Conservation (phyloP, 2,888 invertebrate genomes). For the Isoperla grammatica region DNA sequence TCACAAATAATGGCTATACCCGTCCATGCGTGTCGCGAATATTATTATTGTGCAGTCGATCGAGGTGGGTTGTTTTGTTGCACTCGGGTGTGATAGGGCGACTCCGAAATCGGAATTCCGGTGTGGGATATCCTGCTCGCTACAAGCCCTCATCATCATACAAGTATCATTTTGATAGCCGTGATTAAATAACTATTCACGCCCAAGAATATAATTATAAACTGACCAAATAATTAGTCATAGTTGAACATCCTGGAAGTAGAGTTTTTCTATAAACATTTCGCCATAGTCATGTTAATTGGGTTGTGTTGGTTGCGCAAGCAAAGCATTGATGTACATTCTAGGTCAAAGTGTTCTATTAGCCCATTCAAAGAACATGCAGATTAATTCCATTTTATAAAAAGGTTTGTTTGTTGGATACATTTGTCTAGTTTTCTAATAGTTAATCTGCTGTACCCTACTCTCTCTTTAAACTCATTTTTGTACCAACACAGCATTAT, state of each 20-base stretch:
- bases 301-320: no score
- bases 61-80: background rate
- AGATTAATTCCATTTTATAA: no score
- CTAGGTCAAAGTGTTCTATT: no score
- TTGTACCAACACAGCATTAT: no score
- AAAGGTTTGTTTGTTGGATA: no score
- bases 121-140: background rate
- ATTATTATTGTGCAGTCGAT: conserved; percentile 1
- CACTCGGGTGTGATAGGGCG: conserved; percentile 1
- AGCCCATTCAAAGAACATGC: no score
- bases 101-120: conserved; percentile 1
- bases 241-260: background rate
- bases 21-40: background rate
- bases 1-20: background rate
- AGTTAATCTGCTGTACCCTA: no score
- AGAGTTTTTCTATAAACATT: no score
- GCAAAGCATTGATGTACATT: no score
- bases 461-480: no score
- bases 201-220: conserved; percentile 18
- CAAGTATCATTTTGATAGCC: conserved; percentile 4
- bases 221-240: conserved; percentile 15
- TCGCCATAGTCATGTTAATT: no score
- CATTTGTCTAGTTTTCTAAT: no score
- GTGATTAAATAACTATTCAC: conserved; percentile 15
- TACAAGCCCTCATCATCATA: background rate